Conservation (phyloP, 2,888 invertebrate genomes). For the Polietes domitor region DNA sequence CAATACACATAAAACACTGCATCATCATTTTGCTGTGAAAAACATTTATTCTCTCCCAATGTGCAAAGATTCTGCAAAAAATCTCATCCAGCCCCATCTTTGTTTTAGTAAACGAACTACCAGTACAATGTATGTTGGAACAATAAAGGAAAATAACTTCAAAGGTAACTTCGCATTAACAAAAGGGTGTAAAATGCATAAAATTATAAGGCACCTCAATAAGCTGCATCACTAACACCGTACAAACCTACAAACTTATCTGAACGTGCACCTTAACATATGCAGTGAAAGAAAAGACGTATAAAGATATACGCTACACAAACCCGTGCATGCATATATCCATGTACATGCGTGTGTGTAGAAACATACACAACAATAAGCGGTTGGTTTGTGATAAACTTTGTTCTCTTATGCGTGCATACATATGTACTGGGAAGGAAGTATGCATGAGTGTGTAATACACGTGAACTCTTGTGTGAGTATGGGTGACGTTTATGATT, state of each 20-base stretch:
- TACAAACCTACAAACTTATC: constrained; percentile 51
- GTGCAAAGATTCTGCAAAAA: too few species aligned
- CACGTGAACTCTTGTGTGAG: not conserved
- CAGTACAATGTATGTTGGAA: constrained; percentile 20
- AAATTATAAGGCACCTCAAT: constrained; percentile 54
- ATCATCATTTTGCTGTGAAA: too few species aligned
- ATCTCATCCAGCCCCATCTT: not conserved
- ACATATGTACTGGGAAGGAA: too few species aligned
- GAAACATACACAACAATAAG: constrained; percentile 49
- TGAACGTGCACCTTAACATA: constrained; percentile 59
- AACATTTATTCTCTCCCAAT: too few species aligned
- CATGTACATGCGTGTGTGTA: not conserved
- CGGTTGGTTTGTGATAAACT: constrained; percentile 47
- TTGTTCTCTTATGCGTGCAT: constrained; percentile 2
- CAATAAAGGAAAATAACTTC: not conserved
- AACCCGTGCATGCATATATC: constrained; percentile 15
- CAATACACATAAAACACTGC: too few species aligned
- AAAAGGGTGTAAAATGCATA: constrained; percentile 50
- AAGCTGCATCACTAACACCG: constrained; percentile 10
- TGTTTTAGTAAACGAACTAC: not conserved
- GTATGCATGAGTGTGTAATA: not conserved
- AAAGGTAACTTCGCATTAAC: constrained; percentile 40
- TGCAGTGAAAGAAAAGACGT: constrained; percentile 23
- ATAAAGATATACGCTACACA: not conserved
- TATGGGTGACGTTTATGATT: too few species aligned